A percentile compares a stretch with the other conserved stretches of the same genome.
These are phyloP conservation scores for Ciconia boyciana DNA, from an alignment of 2,113 vertebrate genomes.

Conservation along the genomic window DNA sequence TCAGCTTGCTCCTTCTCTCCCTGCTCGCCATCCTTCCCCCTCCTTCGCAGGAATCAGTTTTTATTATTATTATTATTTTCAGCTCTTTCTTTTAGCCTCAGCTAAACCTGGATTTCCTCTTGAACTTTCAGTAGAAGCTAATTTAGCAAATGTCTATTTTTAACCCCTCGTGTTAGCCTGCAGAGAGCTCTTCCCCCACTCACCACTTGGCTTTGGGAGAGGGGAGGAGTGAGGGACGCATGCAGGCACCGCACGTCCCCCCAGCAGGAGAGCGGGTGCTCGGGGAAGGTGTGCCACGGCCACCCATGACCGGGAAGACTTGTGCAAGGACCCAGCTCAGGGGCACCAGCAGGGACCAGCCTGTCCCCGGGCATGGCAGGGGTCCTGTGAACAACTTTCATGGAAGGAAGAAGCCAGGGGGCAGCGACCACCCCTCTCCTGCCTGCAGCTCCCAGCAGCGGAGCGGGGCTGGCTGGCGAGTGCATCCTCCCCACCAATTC, in stretches of 20 bases:
- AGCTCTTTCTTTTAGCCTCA: not conserved
- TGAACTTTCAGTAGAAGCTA: not conserved
- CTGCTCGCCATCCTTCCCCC: not conserved
- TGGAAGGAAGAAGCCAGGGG: rapidly evolving
- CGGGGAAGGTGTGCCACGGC: rapidly evolving
- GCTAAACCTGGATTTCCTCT: conserved; percentile 49
- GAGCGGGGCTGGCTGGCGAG: not conserved
- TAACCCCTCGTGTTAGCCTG: not conserved
- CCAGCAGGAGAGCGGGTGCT: rapidly evolving
- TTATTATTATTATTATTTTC: conserved; percentile 14
- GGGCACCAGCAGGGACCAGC: not conserved
- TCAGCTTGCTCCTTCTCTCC: conserved; percentile 37
- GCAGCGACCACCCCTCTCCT: not conserved
- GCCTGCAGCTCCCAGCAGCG: rapidly evolving
- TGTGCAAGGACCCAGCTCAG: rapidly evolving
- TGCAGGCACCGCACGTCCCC: rapidly evolving
- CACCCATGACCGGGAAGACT: rapidly evolving
- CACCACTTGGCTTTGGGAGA: not conserved
- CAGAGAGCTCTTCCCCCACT: not conserved
- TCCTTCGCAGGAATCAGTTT: not conserved
- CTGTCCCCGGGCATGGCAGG: rapidly evolving
- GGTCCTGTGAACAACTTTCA: not conserved
- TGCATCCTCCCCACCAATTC: not conserved
- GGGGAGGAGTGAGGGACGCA: not conserved
- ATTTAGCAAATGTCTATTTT: not conserved